Evolutionary conservation across 2,113 vertebrate species (phyloP).

Genomic region (Saguinus midas): DNA sequence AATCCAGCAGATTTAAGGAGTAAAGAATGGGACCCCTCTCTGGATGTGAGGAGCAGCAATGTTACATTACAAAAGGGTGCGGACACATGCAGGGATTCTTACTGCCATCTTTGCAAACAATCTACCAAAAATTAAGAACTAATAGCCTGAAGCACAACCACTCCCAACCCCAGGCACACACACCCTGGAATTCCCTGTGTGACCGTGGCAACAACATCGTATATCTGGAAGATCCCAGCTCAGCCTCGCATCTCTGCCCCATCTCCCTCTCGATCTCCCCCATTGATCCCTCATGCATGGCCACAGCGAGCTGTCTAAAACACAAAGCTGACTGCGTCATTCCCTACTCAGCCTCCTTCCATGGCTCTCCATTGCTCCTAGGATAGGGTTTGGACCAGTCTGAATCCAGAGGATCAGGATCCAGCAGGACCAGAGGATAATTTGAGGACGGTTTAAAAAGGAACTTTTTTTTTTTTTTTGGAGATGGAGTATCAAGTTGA

Average conservation of each 20-base stretch:
- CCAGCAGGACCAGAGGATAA: background rate
- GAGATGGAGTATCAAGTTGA: too few species aligned
- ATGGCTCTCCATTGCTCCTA: background rate
- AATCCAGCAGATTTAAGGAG: background rate
- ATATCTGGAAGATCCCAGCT: background rate
- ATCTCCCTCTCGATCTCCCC: fast-evolving
- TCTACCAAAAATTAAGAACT: background rate
- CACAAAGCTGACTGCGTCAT: fast-evolving
- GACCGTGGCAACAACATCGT: background rate
- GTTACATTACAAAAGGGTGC: background rate
- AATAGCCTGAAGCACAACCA: background rate
- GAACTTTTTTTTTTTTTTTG: background rate
- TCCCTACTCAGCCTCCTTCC: background rate
- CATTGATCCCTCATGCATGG: background rate
- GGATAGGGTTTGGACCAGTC: background rate
- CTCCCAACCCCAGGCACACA: background rate
- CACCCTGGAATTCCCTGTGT: background rate
- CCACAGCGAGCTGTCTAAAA: background rate
- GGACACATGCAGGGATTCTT: background rate
- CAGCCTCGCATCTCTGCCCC: background rate
- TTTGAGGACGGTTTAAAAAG: background rate
- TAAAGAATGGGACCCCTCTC: background rate
- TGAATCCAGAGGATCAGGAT: too few species aligned
- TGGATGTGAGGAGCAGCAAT: background rate
- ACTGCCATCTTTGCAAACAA: background rate